Percentiles rank a stretch among this genome's conserved stretches.
These are phyloP conservation scores for Sardinella longiceps DNA, from an alignment of 2,797 vertebrate genomes.

Conservation along the genomic window DNA sequence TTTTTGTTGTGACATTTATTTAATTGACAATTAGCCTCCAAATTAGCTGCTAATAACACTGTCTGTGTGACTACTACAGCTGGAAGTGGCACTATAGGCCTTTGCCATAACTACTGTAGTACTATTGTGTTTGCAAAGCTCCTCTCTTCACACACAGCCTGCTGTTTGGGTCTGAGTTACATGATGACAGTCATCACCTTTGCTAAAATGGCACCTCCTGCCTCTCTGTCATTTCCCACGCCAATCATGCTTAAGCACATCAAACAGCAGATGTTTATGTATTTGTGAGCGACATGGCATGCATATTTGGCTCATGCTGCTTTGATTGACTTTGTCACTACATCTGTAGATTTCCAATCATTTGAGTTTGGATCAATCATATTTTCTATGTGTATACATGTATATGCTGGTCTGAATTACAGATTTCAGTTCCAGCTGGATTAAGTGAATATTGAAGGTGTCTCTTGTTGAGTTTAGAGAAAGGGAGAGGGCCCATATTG, in stretches of 20 bases:
- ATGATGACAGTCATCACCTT: neutral
- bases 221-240: neutral
- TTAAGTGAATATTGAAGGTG: neutral
- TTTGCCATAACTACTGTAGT: neutral
- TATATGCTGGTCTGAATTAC: too few relatives aligned
- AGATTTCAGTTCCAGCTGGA: too few relatives aligned
- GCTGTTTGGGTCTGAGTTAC: neutral
- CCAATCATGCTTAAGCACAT: neutral
- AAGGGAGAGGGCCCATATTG: neutral
- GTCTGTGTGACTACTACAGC: neutral
- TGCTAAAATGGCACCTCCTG: slow-evolving; percentile 1
- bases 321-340: neutral
- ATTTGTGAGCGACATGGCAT: neutral
- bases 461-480: neutral
- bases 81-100: neutral
- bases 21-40: slow-evolving; percentile 17
- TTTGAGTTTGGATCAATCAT: too few relatives aligned
- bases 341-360: too few relatives aligned
- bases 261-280: neutral
- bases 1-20: neutral
- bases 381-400: too few relatives aligned
- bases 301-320: neutral
- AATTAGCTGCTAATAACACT: neutral
- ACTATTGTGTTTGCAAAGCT: neutral
- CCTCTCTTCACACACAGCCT: neutral